These are phyloP conservation scores for Ursus arctos DNA, from an alignment of 2,113 vertebrate genomes.

Conservation along the genomic window DNA sequence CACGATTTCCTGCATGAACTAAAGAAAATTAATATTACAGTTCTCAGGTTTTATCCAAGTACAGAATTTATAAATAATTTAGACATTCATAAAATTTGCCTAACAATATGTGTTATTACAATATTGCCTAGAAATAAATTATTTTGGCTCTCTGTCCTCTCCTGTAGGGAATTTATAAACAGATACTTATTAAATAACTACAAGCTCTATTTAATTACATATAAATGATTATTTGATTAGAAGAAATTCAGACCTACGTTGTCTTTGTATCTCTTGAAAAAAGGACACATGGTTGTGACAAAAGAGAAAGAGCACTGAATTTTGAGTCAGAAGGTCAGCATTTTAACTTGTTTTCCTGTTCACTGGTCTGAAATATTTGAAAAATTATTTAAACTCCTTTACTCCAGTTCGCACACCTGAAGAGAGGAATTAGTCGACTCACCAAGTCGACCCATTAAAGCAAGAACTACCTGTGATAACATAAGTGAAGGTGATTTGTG, in stretches of 20 bases:
- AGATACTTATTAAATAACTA: neutral
- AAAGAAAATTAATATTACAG: neutral
- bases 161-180: neutral
- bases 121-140: neutral
- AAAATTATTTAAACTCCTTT: neutral
- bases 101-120: neutral
- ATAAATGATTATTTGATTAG: neutral
- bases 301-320: neutral
- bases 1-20: neutral
- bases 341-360: neutral
- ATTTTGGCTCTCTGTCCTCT: neutral
- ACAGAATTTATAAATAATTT: neutral
- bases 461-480: neutral
- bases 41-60: neutral
- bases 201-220: neutral
- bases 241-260: neutral
- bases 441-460: neutral
- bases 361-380: neutral
- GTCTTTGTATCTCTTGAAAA: slow-evolving; percentile 13
- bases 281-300: neutral
- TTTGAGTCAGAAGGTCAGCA: neutral
- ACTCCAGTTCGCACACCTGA: neutral
- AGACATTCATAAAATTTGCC: neutral
- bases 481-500: no score
- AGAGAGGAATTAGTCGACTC: neutral